phyloP scores from a whole-genome alignment of 2,113 vertebrate species.

The Acanthochromis polyacanthus region DNA sequence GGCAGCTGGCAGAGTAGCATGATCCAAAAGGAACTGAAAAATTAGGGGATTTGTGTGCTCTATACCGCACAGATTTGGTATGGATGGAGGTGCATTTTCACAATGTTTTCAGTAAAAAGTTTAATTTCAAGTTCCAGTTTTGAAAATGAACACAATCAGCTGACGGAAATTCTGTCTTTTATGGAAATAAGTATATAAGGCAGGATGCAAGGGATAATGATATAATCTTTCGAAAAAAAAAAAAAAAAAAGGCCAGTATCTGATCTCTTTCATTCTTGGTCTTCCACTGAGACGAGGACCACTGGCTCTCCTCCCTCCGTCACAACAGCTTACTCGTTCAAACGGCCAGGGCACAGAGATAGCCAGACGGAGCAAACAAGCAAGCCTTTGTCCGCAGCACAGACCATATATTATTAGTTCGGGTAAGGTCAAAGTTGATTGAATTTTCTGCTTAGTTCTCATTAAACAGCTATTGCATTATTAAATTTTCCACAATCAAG shows the following conservation, averaged over 20 bases:
- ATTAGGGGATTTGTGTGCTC: neutral
- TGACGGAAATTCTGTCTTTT: neutral
- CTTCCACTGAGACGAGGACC: constrained; percentile 32
- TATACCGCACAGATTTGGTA: neutral
- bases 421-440: constrained; percentile 86
- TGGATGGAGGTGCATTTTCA: neutral
- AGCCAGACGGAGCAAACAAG: constrained; percentile 69
- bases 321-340: constrained; percentile 55
- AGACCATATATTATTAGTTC: constrained; percentile 83
- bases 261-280: constrained; percentile 21
- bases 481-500: constrained; percentile 87
- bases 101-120: neutral
- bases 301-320: constrained; percentile 24
- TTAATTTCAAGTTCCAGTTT: neutral
- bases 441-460: constrained; percentile 87
- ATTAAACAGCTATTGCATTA: constrained; percentile 88
- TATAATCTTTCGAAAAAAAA: neutral
- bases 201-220: no score
- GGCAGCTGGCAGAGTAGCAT: constrained; percentile 8
- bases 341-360: constrained; percentile 66
- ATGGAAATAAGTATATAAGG: neutral
- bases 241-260: neutral
- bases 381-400: constrained; percentile 76
- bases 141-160: neutral
- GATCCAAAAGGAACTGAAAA: constrained; percentile 55